A percentile compares a stretch with the other conserved stretches of the same genome.
Evolutionary conservation across 2,888 invertebrate species (phyloP).

Genomic region (Seira musarum): DNA sequence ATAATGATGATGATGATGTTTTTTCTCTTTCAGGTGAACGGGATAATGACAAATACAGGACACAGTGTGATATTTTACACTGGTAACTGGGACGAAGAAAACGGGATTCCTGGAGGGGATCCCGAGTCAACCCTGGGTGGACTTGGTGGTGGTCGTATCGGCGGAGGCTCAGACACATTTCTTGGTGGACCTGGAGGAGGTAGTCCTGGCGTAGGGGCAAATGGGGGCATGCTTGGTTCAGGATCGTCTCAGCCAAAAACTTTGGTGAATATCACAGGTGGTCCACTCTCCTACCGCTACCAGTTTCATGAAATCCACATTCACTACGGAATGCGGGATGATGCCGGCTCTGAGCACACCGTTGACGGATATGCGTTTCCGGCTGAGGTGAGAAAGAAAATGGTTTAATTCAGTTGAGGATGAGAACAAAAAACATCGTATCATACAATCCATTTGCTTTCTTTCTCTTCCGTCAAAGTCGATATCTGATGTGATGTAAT

Average conservation of each 20-base stretch:
- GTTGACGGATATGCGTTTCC: conserved; percentile 97
- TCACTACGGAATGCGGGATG: conserved; percentile 93
- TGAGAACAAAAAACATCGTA: conserved; percentile 10
- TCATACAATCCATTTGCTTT: conserved; percentile 45
- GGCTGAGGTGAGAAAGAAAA: conserved; percentile 84
- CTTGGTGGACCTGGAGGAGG: conserved; percentile 54
- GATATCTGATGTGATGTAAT: conserved; percentile 45
- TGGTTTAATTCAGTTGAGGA: conserved; percentile 8
- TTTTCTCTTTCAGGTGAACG: conserved; percentile 81
- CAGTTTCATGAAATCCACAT: conserved; percentile 96
- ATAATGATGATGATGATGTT: background rate
- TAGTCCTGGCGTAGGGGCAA: conserved; percentile 49
- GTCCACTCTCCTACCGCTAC: conserved; percentile 96
- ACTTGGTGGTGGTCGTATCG: conserved; percentile 40
- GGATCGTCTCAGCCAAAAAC: conserved; percentile 63
- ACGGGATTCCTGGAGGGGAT: conserved; percentile 56
- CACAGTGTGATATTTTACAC: conserved; percentile 89
- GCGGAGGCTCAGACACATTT: conserved; percentile 38
- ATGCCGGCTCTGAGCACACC: conserved; percentile 96
- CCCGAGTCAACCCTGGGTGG: conserved; percentile 49
- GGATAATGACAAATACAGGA: conserved; percentile 92
- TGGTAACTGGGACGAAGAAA: conserved; percentile 69
- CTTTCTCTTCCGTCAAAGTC: conserved; percentile 14
- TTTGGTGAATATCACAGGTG: conserved; percentile 92
- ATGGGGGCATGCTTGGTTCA: conserved; percentile 43